Percentiles rank a stretch among this genome's conserved stretches.
phyloP scores from a whole-genome alignment of 2,797 vertebrate genomes.

The Xerus rutilus region DNA sequence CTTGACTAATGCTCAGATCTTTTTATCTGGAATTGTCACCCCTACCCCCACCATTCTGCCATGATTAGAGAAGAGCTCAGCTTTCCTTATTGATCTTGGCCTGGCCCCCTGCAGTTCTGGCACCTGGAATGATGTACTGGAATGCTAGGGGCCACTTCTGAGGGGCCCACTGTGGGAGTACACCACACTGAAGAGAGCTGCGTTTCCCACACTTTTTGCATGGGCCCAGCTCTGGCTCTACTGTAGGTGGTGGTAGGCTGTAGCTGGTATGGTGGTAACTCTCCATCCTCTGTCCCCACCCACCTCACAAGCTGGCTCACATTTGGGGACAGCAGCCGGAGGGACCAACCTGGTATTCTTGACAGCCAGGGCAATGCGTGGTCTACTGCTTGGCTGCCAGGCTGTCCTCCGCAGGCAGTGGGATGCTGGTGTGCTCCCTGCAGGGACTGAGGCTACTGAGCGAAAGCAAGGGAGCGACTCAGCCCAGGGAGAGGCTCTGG shows the following conservation, averaged over 20 bases:
- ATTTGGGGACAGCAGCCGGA: conserved; percentile 39
- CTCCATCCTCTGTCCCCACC: conserved; percentile 30
- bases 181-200: neutral
- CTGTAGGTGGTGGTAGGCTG: conserved; percentile 50
- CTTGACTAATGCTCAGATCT: neutral
- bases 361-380: conserved; percentile 21
- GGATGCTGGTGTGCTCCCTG: neutral
- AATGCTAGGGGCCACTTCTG: neutral
- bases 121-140: conserved; percentile 34
- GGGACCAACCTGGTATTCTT: conserved; percentile 3
- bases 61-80: conserved; percentile 30
- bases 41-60: neutral
- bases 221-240: conserved; percentile 24
- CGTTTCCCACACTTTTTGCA: conserved; percentile 16
- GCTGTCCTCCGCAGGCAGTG: neutral
- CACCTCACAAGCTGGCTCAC: conserved; percentile 47
- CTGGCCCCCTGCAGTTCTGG: conserved; percentile 17
- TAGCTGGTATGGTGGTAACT: conserved; percentile 55
- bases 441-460: neutral
- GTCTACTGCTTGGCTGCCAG: neutral
- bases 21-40: neutral
- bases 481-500: neutral
- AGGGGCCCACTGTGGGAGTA: neutral
- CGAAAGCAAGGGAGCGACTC: neutral
- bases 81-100: conserved; percentile 52